These are phyloP conservation scores for Meteorus cinctellus DNA, from an alignment of 2,888 invertebrate genomes.

Conservation along the genomic window DNA sequence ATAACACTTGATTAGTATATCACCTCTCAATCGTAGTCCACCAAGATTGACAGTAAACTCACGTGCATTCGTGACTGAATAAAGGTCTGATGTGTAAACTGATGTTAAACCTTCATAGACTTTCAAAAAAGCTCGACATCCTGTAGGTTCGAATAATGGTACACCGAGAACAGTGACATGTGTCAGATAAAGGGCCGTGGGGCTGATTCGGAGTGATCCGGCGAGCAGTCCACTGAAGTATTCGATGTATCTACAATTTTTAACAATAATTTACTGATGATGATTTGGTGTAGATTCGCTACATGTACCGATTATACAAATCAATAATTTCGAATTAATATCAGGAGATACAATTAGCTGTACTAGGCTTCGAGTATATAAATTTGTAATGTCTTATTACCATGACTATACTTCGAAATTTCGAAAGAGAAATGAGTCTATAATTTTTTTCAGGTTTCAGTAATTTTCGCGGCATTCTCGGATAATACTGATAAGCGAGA, in stretches of 20 bases:
- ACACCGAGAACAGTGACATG: conserved; percentile 90
- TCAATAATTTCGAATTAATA: too few relatives aligned
- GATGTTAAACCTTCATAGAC: conserved; percentile 94
- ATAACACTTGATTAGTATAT: conserved; percentile 93
- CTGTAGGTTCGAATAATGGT: conserved; percentile 81
- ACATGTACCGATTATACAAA: too few relatives aligned
- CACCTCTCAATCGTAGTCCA: conserved; percentile 85
- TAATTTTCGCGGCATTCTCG: too few relatives aligned
- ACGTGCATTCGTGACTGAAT: conserved; percentile 75
- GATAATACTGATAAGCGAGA: too few relatives aligned
- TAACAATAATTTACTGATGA: conserved; percentile 32
- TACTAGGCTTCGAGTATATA: too few relatives aligned
- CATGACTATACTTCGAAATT: too few relatives aligned
- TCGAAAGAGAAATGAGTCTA: too few relatives aligned
- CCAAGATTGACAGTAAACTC: conserved; percentile 83
- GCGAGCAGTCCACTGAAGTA: conserved; percentile 94
- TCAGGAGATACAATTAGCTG: too few relatives aligned
- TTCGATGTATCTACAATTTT: conserved; percentile 85
- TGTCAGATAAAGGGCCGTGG: conserved; percentile 88
- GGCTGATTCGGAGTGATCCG: conserved; percentile 91
- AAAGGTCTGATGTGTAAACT: conserved; percentile 85
- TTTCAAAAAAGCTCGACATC: conserved; percentile 85
- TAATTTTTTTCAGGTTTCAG: too few relatives aligned
- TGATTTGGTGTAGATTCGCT: too few relatives aligned
- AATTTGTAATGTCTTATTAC: too few relatives aligned